Conservation (phyloP, 1,140 invertebrate genomes). For the Coelopa frigida region DNA sequence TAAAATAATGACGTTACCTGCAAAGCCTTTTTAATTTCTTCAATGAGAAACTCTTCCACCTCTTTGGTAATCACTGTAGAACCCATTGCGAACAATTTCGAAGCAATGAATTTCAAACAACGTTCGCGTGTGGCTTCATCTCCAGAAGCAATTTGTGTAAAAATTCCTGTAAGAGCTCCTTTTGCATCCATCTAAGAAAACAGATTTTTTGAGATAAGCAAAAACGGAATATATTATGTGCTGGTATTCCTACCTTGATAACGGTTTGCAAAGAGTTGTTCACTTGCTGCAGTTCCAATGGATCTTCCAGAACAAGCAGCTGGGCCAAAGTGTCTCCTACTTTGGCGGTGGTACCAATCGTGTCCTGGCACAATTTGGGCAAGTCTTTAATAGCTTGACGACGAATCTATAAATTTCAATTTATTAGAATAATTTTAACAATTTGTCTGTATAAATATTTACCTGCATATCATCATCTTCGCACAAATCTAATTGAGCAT, state of each 20-base stretch:
- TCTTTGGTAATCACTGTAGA: slow-evolving; percentile 75
- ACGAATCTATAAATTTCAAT: slow-evolving; percentile 61
- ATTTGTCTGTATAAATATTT: slow-evolving; percentile 25
- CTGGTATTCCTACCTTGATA: slow-evolving; percentile 44
- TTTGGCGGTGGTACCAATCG: slow-evolving; percentile 72
- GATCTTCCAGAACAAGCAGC: slow-evolving; percentile 78
- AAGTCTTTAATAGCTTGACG: slow-evolving; percentile 95
- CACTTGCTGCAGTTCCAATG: slow-evolving; percentile 70
- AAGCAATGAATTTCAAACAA: slow-evolving; percentile 79
- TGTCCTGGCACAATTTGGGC: slow-evolving; percentile 78
- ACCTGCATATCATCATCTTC: slow-evolving; percentile 91
- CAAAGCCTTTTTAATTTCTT: slow-evolving; percentile 81
- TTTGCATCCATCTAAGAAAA: slow-evolving; percentile 46
- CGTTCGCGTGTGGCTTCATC: slow-evolving; percentile 71
- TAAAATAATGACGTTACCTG: slow-evolving; percentile 49
- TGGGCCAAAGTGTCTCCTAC: slow-evolving; percentile 91
- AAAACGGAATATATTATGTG: background rate
- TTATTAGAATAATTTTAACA: background rate
- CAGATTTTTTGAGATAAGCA: background rate
- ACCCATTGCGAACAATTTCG: slow-evolving; percentile 73
- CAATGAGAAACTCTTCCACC: slow-evolving; percentile 76
- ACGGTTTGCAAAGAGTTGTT: slow-evolving; percentile 59
- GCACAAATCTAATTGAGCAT: slow-evolving; percentile 89
- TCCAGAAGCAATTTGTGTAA: slow-evolving; percentile 75
- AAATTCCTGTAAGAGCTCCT: slow-evolving; percentile 75